phyloP scores from a whole-genome alignment of 2,797 vertebrate species.

The Mus caroli region DNA sequence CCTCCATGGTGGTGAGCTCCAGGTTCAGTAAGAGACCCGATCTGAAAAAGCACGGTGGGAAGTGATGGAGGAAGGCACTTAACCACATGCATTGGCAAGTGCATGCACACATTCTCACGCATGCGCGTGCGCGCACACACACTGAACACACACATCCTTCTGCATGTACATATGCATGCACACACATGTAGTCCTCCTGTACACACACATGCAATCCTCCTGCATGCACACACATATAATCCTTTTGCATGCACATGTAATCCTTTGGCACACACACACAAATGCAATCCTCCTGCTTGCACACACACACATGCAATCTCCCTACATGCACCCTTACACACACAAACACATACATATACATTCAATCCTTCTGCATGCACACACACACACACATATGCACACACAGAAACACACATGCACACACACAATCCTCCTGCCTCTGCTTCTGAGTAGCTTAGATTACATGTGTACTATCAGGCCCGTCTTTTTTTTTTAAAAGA shows the following conservation, averaged over 20 bases:
- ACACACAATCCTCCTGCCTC: background rate
- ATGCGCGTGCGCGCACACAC: background rate
- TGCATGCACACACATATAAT: background rate
- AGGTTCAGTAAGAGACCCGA: background rate
- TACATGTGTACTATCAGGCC: background rate
- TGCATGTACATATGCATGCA: background rate
- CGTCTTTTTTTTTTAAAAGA: no score
- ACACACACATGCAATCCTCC: background rate
- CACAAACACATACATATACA: background rate
- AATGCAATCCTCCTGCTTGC: no score
- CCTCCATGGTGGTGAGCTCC: background rate
- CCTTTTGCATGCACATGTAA: no score
- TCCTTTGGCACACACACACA: no score
- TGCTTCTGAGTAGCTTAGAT: background rate
- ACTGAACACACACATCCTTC: background rate
- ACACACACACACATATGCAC: background rate
- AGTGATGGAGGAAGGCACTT: background rate
- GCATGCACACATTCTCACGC: background rate
- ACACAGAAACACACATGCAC: background rate
- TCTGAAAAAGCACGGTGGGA: background rate
- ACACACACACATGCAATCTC: background rate
- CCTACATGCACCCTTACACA: background rate
- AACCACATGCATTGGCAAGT: background rate
- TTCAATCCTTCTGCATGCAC: background rate
- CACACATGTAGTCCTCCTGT: background rate